Base-by-base conservation (phyloP, 1,140 invertebrate species). In the Drosophila melanica region DNA sequence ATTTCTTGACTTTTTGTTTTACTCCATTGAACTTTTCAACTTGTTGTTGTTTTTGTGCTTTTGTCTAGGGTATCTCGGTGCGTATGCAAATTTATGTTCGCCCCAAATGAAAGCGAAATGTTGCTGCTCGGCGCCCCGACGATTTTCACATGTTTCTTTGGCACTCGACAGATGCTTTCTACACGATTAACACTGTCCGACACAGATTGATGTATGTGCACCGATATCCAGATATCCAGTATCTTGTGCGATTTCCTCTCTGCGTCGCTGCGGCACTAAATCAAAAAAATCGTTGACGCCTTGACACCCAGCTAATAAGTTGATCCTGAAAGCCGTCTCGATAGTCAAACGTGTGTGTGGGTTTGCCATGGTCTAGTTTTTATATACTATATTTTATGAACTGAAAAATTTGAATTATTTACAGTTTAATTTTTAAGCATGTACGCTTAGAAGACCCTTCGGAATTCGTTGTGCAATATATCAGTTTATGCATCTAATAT, bases 171-270 rank as follows among this genome's bases (percentile, higher is more conserved):
- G 58, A 75, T 74, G 51, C 59, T 75, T 75, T 75, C 67, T 75
- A 75, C 18, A 11, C 67, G 72, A 75, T 75, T 70, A 75, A 59
- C 44, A 35, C 50, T 37, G 37, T 42, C 42, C 30, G 71, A 69
- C 65, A 69, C 65, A 69, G 71, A 57, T 74, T 74, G 71, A 74
- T 74, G 39, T 47, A 58, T 35, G 57, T 42, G 64, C 35, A 27
- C 33, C 33, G 33, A 27, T 27, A 27, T n/a, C 27, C 27, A 27
- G 57, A 51, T 55, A 68, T 50, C 39, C 39, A 3, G 54, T 27
- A 72, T 27, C 53, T 66, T 35, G 7, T 35, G 12, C 51, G 37
- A 33, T 44, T 35, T 33, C 27, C 27, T 27, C 18, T 37, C 18
- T 39, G 44, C 39, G 10, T 8, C 45, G 11, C 30, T 35, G n/a